phyloP scores from a whole-genome alignment of 2,888 invertebrate species.

The Yponomeuta sedellus region DNA sequence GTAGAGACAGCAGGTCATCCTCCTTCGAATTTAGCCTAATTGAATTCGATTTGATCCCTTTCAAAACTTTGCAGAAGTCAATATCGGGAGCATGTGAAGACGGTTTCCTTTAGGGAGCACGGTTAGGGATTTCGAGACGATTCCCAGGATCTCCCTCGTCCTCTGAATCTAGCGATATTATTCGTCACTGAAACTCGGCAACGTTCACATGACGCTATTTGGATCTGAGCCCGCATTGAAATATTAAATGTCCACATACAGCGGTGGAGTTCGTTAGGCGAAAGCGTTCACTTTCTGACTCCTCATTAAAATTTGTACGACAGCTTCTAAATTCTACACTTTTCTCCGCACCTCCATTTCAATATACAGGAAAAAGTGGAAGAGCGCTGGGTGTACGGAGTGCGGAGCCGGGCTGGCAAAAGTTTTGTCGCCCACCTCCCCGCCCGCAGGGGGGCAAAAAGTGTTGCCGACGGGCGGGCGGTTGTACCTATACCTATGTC shows the following conservation, averaged over 20 bases:
- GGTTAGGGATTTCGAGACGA: neutral
- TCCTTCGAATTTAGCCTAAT: slow-evolving; percentile 25
- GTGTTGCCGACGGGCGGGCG: slow-evolving; percentile 72
- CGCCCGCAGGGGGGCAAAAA: slow-evolving; percentile 68
- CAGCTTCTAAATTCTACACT: slow-evolving; percentile 75
- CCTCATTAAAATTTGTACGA: slow-evolving; percentile 75
- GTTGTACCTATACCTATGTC: slow-evolving; percentile 69
- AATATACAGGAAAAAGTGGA: slow-evolving; percentile 77
- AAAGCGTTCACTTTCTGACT: slow-evolving; percentile 15
- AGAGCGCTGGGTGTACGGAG: slow-evolving; percentile 74
- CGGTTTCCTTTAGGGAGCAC: slow-evolving; percentile 3
- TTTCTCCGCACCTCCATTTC: slow-evolving; percentile 76
- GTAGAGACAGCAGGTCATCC: slow-evolving; percentile 16
- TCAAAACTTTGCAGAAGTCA: slow-evolving; percentile 16
- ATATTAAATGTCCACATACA: slow-evolving; percentile 44
- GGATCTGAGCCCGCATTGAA: slow-evolving; percentile 27
- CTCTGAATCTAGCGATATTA: neutral
- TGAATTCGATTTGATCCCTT: slow-evolving; percentile 31
- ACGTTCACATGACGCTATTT: neutral
- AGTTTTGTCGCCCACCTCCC: slow-evolving; percentile 60
- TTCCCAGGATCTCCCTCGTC: slow-evolving; percentile 1
- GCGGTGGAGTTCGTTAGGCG: slow-evolving; percentile 19
- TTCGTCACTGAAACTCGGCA: neutral
- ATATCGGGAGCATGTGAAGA: slow-evolving; percentile 13
- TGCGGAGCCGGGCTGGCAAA: slow-evolving; percentile 68